A percentile compares a stretch with the other conserved stretches of the same genome.
Conservation (phyloP, 2,888 invertebrate genomes). For the Phania funesta region DNA sequence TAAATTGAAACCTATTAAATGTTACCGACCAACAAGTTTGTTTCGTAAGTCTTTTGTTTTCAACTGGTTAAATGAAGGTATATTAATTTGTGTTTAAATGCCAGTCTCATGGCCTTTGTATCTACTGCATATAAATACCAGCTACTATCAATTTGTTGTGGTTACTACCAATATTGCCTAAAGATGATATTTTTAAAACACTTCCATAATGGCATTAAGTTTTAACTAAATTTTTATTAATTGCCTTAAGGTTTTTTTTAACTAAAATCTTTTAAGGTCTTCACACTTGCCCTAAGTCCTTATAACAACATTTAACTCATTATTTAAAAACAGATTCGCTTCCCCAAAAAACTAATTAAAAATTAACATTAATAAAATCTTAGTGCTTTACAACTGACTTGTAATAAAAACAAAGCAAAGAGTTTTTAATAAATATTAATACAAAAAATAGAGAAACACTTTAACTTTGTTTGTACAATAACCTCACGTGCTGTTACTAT, state of each 20-base stretch:
- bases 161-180: not conserved
- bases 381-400: no score
- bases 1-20: no score
- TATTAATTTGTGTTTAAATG: no score
- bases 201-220: not conserved
- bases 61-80: not conserved
- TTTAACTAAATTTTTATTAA: conserved; percentile 14
- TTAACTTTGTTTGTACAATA: conserved; percentile 8
- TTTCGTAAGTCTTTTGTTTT: not conserved
- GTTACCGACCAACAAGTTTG: not conserved
- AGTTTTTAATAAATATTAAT: not conserved
- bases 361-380: no score
- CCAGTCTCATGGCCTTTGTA: no score
- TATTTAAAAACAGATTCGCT: no score
- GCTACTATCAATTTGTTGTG: not conserved
- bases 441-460: not conserved
- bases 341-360: no score
- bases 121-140: not conserved
- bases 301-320: no score
- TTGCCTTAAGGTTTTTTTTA: not conserved
- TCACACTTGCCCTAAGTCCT: no score
- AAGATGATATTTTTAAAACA: not conserved
- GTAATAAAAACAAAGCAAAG: not conserved
- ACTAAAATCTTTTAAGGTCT: not conserved
- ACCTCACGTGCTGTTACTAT: conserved; percentile 44